phyloP scores from a whole-genome alignment of 2,797 vertebrate species.

The Alca torda region DNA sequence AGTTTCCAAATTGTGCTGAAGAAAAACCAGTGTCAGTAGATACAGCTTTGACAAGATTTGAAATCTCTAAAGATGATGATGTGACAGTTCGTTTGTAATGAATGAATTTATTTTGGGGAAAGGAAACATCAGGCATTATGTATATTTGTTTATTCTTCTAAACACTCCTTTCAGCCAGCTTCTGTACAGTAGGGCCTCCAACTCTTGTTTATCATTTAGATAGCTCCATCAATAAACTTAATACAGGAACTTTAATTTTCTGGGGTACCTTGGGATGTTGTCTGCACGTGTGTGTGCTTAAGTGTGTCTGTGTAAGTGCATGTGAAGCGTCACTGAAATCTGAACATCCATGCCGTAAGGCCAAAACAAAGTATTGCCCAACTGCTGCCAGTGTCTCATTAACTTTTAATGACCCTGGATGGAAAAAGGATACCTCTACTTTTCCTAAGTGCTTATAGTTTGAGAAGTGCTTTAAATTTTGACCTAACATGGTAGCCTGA shows the following conservation, averaged over 20 bases:
- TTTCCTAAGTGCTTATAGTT: not conserved
- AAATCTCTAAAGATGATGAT: constrained; percentile 2
- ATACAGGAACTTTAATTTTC: not conserved
- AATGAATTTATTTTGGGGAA: constrained; percentile 31
- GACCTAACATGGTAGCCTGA: not conserved
- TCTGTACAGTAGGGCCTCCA: not conserved
- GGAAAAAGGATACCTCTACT: not conserved
- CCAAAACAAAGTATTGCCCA: not conserved
- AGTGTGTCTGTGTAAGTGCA: not conserved
- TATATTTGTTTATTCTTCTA: constrained; percentile 8
- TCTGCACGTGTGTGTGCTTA: not conserved
- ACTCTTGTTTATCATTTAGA: not conserved
- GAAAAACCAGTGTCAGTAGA: not conserved
- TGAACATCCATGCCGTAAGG: not conserved
- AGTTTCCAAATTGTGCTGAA: not conserved
- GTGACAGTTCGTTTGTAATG: constrained; percentile 4
- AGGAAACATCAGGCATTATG: not conserved
- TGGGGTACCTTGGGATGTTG: not conserved
- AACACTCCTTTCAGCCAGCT: not conserved
- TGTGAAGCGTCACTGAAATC: not conserved
- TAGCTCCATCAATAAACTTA: not conserved
- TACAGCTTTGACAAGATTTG: not conserved
- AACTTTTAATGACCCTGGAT: not conserved
- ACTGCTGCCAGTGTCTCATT: not conserved
- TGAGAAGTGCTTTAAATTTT: not conserved